A percentile compares a stretch with the other conserved stretches of the same genome.
phyloP scores from a whole-genome alignment of 2,797 vertebrate species.

The Pseudochirops cupreus region DNA sequence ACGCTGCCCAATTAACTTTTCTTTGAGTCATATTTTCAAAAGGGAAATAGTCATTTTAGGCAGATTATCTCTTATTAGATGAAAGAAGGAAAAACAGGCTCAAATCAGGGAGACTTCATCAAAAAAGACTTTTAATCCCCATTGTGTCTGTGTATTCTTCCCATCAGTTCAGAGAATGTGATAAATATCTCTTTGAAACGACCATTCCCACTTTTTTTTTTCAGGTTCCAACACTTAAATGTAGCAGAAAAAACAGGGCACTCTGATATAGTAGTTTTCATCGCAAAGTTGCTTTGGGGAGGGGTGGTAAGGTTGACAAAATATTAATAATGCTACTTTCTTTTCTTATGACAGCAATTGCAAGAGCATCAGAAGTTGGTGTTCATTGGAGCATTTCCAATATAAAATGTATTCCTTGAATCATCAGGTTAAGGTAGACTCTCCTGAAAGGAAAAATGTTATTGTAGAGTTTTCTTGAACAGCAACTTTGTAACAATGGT shows the following conservation, averaged over 20 bases:
- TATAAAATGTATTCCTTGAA: constrained; percentile 55
- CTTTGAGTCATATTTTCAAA: constrained; percentile 71
- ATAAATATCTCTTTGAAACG: constrained; percentile 74
- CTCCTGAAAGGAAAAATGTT: constrained; percentile 56
- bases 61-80: constrained; percentile 76
- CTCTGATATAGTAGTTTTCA: constrained; percentile 66
- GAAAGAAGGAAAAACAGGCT: constrained; percentile 80
- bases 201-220: constrained; percentile 67
- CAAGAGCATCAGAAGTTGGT: constrained; percentile 51
- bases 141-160: constrained; percentile 80
- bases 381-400: constrained; percentile 30
- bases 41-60: constrained; percentile 76
- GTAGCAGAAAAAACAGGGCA: constrained; percentile 68
- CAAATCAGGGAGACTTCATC: constrained; percentile 77
- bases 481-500: constrained; percentile 27
- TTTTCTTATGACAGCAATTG: constrained; percentile 59
- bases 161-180: constrained; percentile 69
- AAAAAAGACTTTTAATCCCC: constrained; percentile 79
- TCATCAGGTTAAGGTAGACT: constrained; percentile 23
- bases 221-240: constrained; percentile 60
- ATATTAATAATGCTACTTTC: constrained; percentile 38
- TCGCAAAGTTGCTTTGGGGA: constrained; percentile 36
- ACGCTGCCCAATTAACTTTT: constrained; percentile 71
- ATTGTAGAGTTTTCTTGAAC: constrained; percentile 59
- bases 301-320: neutral